Evolutionary conservation across 2,797 vertebrate genomes (phyloP).

Genomic region (Danionella dracula): DNA sequence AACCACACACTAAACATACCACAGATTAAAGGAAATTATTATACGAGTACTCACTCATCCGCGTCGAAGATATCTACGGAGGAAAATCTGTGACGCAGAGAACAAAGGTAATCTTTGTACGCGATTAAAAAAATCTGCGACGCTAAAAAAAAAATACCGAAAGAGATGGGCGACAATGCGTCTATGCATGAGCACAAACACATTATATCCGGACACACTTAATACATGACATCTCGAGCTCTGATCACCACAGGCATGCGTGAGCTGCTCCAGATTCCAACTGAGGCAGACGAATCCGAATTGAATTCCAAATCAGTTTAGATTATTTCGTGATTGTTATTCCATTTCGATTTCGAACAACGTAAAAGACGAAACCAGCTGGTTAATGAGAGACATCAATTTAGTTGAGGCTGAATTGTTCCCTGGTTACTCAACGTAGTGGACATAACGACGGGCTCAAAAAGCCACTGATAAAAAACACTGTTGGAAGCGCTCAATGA

Average conservation of each 20-base stretch:
- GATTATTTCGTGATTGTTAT: too few species aligned
- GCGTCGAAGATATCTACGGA: not conserved
- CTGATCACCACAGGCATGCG: not conserved
- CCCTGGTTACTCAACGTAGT: slow-evolving; percentile 4
- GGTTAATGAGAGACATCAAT: not conserved
- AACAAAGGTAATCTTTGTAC: slow-evolving; percentile 37
- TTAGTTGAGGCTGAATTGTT: not conserved
- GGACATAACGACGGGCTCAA: not conserved
- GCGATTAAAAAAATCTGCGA: not conserved
- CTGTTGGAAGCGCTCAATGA: not conserved
- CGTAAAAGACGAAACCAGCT: not conserved
- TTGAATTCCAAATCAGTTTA: not conserved
- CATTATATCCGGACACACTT: not conserved
- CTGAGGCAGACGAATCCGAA: not conserved
- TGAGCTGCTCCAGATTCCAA: not conserved
- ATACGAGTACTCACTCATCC: not conserved
- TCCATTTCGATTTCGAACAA: too few species aligned
- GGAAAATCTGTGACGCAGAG: slow-evolving; percentile 41
- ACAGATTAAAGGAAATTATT: not conserved
- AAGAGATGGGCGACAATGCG: too few species aligned
- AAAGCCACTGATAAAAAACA: not conserved
- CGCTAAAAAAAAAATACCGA: too few species aligned
- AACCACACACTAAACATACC: not conserved
- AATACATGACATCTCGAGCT: not conserved
- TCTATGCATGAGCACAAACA: too few species aligned